Base-by-base conservation (phyloP, 2,113 vertebrate genomes). In the Myotis davidii region DNA sequence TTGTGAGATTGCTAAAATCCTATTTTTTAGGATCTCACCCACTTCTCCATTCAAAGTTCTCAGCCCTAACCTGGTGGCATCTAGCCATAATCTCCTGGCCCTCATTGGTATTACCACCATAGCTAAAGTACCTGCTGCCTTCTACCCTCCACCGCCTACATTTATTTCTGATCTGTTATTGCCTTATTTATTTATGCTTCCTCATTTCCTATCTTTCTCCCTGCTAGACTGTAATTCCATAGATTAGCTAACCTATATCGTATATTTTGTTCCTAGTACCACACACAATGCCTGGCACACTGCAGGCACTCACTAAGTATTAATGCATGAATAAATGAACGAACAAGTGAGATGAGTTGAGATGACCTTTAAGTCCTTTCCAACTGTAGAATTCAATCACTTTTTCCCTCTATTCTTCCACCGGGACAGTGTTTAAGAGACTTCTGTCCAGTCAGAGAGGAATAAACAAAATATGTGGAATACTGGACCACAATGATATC, bases 91-190 rank as follows among this genome's bases (percentile, higher is more conserved):
- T 11, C 5, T 61, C 37, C 77, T 76, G 82, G 34, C 13, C 8
- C 5, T 54, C 83, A 48, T 17, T 61, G 61, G 5, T 27, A 14
- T 72, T 56, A 45, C 34, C 12, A 29, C 59, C 21, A 10, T 74
- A 11, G 59, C 23, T 34, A 83, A 87, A 12, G 9, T 25, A 54
- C 14, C 61, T 34, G 16, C 5, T 21, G 11, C 7, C 17, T 77
- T 3, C 1, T 0, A 10, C 6, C 12, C 32, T 27, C 11, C 5
- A 12, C 6, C 13, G 11, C 32, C 61, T 25, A 12, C 34, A 23
- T 32, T 73, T 61, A 85, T 37, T 17, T 67, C 27, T 12, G 74
- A 29, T 23, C 37, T 64, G 20, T 88, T 67, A 67, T 34, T 85
- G 50, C 5, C 37, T 94, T 72, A 29, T 81, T 85, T 34, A 17